Evolutionary conservation across 1,140 invertebrate species (phyloP).

Genomic region (Acromyrmex echinatior): DNA sequence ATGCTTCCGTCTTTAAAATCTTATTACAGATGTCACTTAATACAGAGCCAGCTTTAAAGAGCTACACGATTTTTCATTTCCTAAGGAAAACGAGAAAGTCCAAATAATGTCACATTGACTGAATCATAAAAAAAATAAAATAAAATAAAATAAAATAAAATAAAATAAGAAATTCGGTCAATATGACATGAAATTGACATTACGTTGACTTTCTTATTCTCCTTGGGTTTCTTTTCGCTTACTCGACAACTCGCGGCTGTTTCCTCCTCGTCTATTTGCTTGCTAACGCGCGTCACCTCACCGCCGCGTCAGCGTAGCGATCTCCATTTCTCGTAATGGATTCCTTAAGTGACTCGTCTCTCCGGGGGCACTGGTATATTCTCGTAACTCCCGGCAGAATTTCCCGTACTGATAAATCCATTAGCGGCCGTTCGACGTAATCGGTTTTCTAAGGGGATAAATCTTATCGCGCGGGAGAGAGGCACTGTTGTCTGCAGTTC

Average conservation of each 20-base stretch:
- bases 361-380: neutral
- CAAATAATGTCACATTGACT: too few relatives aligned
- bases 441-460: conserved; percentile 34
- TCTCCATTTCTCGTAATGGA: conserved; percentile 30
- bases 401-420: conserved; percentile 36
- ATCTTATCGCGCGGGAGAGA: conserved; percentile 28
- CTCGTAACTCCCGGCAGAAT: conserved; percentile 4
- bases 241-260: neutral
- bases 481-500: neutral
- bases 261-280: neutral
- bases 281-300: neutral
- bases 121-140: too few relatives aligned
- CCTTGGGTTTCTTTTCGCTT: neutral
- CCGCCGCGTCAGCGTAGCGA: neutral
- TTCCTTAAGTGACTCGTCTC: neutral
- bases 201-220: too few relatives aligned
- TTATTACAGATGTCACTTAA: too few relatives aligned
- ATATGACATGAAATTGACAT: too few relatives aligned
- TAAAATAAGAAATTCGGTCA: too few relatives aligned
- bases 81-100: too few relatives aligned
- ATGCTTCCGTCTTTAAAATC: too few relatives aligned
- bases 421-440: conserved; percentile 33
- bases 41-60: too few relatives aligned
- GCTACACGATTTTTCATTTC: too few relatives aligned
- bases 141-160: too few relatives aligned